phyloP scores from a whole-genome alignment of 2,888 invertebrate species.

The Gari tellinella region DNA sequence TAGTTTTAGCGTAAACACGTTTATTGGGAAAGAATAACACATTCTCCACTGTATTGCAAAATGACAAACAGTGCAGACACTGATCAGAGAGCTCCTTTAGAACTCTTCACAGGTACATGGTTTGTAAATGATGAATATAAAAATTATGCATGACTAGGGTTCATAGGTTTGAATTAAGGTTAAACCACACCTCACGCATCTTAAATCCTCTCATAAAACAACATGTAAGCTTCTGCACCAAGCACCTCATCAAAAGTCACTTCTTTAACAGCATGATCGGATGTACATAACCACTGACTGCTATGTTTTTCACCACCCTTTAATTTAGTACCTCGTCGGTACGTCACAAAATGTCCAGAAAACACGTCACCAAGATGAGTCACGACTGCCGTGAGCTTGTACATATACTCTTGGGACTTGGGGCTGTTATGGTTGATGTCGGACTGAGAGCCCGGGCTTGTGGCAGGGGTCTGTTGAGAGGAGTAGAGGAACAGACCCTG shows the following conservation, averaged over 20 bases:
- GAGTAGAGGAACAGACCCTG: conserved; percentile 73
- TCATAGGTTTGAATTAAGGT: too few species aligned
- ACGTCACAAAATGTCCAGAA: conserved; percentile 97
- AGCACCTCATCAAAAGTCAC: conserved; percentile 93
- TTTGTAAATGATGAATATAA: too few species aligned
- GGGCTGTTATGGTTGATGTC: conserved; percentile 69
- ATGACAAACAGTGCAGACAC: too few species aligned
- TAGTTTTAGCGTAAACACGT: too few species aligned
- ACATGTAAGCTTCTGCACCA: conserved; percentile 94
- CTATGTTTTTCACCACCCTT: conserved; percentile 72
- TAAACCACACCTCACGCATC: too few species aligned
- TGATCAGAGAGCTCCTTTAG: too few species aligned
- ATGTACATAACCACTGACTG: conserved; percentile 93
- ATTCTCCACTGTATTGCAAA: too few species aligned
- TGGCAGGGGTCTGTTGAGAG: conserved; percentile 36
- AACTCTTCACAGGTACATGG: too few species aligned
- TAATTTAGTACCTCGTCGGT: conserved; percentile 87
- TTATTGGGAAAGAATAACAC: too few species aligned
- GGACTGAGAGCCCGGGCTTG: conserved; percentile 82
- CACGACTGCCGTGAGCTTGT: conserved; percentile 93
- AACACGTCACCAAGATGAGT: conserved; percentile 95
- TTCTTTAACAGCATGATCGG: conserved; percentile 93
- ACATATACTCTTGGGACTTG: conserved; percentile 86
- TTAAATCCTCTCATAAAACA: conserved; percentile 92
- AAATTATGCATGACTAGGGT: too few species aligned